A percentile compares a stretch with the other conserved stretches of the same genome.
These are phyloP conservation scores for Eulemur coronatus DNA, from an alignment of 2,797 vertebrate species.

Conservation along the genomic window DNA sequence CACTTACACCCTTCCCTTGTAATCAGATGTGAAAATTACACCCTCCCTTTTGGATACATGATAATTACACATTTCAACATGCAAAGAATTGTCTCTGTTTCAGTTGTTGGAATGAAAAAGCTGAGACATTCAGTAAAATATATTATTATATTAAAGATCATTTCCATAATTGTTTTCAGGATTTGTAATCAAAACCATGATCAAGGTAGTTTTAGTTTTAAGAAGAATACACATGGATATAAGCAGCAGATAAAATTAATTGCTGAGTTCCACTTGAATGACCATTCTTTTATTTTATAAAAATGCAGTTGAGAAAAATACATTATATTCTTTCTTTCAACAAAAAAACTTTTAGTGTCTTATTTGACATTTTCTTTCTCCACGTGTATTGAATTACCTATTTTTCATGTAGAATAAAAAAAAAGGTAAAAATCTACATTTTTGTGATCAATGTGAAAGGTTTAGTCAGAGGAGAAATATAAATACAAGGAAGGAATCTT, in stretches of 20 bases:
- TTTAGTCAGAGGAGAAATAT: neutral
- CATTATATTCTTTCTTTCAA: slow-evolving; percentile 13
- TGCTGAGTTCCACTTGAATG: slow-evolving; percentile 36
- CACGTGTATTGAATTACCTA: neutral
- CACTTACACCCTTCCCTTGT: slow-evolving; percentile 90
- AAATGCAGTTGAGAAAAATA: slow-evolving; percentile 49
- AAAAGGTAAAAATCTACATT: slow-evolving; percentile 29
- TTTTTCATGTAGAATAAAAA: slow-evolving; percentile 34
- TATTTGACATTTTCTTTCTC: slow-evolving; percentile 42
- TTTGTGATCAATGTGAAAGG: neutral
- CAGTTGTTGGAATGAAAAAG: slow-evolving; percentile 87
- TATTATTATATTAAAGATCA: slow-evolving; percentile 87
- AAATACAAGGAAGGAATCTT: slow-evolving; percentile 72
- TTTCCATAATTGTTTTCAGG: slow-evolving; percentile 82
- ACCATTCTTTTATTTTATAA: slow-evolving; percentile 50
- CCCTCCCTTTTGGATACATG: slow-evolving; percentile 93
- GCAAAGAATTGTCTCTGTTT: slow-evolving; percentile 90
- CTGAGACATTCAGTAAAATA: slow-evolving; percentile 85
- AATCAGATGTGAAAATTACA: slow-evolving; percentile 95
- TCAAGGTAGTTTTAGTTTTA: slow-evolving; percentile 79
- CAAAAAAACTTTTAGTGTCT: slow-evolving; percentile 22
- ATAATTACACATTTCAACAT: slow-evolving; percentile 94
- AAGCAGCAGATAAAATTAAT: slow-evolving; percentile 69
- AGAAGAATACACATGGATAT: slow-evolving; percentile 45
- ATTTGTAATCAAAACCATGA: slow-evolving; percentile 84